Evolutionary conservation across 2,113 vertebrate species (phyloP).

Genomic region (Rhineura floridana): DNA sequence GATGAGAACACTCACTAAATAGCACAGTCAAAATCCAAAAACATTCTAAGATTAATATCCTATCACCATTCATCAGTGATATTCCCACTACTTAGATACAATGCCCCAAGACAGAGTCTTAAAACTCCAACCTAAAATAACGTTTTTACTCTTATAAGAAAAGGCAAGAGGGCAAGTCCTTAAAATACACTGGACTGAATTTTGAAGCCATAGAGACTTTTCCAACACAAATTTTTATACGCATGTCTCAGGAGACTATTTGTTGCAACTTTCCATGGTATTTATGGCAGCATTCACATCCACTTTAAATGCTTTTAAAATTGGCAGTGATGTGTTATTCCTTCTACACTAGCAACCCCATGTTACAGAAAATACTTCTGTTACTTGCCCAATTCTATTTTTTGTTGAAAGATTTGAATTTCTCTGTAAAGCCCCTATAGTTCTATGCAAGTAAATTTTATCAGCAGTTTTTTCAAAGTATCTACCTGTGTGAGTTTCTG

Average conservation of each 20-base stretch:
- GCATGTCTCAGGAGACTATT: slow-evolving; percentile 49
- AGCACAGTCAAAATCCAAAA: not conserved
- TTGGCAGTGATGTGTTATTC: slow-evolving; percentile 15
- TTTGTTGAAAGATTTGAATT: slow-evolving; percentile 29
- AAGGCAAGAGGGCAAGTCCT: not conserved
- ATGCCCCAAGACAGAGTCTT: not conserved
- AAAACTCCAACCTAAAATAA: not conserved
- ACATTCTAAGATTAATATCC: not conserved
- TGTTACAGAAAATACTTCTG: slow-evolving; percentile 11
- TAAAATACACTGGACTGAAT: not conserved
- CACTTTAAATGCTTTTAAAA: slow-evolving; percentile 39
- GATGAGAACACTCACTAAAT: not conserved
- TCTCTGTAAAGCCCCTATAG: not conserved
- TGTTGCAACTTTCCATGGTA: slow-evolving; percentile 59
- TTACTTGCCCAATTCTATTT: slow-evolving; percentile 21
- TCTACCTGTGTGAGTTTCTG: no score
- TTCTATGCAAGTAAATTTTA: slow-evolving; percentile 2
- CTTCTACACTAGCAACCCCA: not conserved
- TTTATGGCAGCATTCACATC: slow-evolving; percentile 40
- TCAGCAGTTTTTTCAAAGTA: not conserved
- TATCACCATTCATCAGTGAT: not conserved
- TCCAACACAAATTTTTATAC: slow-evolving; percentile 46
- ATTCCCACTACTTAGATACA: not conserved
- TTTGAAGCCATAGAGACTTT: slow-evolving; percentile 36
- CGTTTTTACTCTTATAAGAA: not conserved